Evolutionary conservation across 2,113 vertebrate genomes (phyloP).

Genomic region (Plectropomus leopardus): DNA sequence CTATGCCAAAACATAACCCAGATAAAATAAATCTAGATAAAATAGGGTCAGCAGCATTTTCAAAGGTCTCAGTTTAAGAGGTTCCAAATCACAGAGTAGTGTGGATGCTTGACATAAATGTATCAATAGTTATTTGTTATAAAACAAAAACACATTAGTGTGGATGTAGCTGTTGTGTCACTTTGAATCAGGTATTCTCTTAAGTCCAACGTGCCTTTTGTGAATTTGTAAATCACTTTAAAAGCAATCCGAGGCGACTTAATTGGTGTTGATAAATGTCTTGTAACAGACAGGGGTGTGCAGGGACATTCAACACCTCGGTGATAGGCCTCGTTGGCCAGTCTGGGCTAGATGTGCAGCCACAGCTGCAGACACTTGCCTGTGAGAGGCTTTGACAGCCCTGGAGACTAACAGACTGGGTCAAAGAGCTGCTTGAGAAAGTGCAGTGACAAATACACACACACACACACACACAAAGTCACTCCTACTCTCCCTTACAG

Average conservation of each 20-base stretch:
- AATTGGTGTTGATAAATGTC: constrained; percentile 69
- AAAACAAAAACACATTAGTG: too few relatives aligned
- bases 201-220: constrained; percentile 9
- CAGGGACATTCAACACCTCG: constrained; percentile 69
- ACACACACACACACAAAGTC: neutral
- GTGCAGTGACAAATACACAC: constrained; percentile 40
- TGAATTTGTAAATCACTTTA: constrained; percentile 58
- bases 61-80: too few relatives aligned
- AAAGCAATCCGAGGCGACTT: constrained; percentile 44
- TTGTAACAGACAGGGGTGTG: constrained; percentile 57
- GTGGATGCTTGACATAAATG: too few relatives aligned
- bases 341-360: constrained; percentile 52
- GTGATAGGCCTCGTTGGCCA: constrained; percentile 42
- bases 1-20: too few relatives aligned
- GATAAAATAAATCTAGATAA: too few relatives aligned
- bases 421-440: constrained; percentile 56
- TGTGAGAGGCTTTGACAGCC: constrained; percentile 63
- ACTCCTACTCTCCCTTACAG: constrained; percentile 7
- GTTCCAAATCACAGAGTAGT: too few relatives aligned
- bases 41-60: too few relatives aligned
- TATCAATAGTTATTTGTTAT: too few relatives aligned
- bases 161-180: neutral
- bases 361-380: constrained; percentile 79
- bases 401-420: constrained; percentile 57
- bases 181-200: neutral